Conservation (phyloP, 2,888 invertebrate genomes). For the Oscheius onirici region DNA sequence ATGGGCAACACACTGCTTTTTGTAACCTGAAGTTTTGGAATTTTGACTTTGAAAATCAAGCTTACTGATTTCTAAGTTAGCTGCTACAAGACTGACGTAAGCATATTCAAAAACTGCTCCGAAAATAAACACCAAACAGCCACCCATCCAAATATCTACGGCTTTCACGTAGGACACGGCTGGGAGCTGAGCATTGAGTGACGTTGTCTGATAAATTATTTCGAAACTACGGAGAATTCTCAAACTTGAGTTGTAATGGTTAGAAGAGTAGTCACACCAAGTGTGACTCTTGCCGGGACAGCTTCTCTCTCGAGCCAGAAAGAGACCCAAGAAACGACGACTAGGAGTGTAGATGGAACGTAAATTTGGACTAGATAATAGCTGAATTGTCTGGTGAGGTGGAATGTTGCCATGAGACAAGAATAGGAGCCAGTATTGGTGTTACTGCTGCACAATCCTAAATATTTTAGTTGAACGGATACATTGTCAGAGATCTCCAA, state of each 20-base stretch:
- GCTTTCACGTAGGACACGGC: conserved; percentile 33
- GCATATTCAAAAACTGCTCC: conserved; percentile 29
- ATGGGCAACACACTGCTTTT: not conserved
- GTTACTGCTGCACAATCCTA: conserved; percentile 16
- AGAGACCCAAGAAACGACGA: conserved; percentile 34
- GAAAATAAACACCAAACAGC: conserved; percentile 24
- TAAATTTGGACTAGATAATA: conserved; percentile 33
- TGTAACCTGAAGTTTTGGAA: not conserved
- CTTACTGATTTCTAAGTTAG: conserved; percentile 22
- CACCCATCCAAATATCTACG: conserved; percentile 28
- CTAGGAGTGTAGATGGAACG: conserved; percentile 28
- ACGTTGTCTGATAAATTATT: conserved; percentile 10
- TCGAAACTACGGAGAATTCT: no score
- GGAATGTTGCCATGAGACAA: conserved; percentile 22
- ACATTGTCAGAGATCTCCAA: no score
- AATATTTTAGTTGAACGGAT: no score
- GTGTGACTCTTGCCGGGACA: conserved; percentile 27
- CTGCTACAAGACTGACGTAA: conserved; percentile 15
- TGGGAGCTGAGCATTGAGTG: conserved; percentile 19
- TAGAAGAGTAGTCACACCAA: conserved; percentile 28
- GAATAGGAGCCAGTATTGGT: conserved; percentile 29
- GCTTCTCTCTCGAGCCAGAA: conserved; percentile 27
- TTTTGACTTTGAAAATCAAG: no score
- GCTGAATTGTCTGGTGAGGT: conserved; percentile 26
- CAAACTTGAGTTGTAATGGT: conserved; percentile 28